Evolutionary conservation across 2,797 vertebrate species (phyloP).

Genomic region (Sebastiscus tertius): DNA sequence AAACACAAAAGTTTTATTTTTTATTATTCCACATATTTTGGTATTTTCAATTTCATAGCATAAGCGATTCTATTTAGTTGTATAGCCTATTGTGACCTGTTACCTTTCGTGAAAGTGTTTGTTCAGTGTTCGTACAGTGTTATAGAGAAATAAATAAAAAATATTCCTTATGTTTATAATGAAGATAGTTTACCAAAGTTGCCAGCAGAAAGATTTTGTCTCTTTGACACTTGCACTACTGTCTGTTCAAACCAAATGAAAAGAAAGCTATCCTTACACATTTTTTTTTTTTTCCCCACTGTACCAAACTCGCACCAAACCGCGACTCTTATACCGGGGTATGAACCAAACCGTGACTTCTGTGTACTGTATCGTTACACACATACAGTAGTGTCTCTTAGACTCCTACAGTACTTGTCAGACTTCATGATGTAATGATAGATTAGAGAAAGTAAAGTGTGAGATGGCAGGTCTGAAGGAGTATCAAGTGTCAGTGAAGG

Average conservation of each 20-base stretch:
- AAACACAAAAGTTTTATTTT: neutral
- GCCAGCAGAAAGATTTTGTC: neutral
- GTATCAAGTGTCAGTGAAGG: neutral
- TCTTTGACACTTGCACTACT: neutral
- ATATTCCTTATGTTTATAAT: neutral
- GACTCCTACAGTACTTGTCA: slow-evolving; percentile 26
- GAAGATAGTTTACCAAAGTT: neutral
- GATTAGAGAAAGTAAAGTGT: slow-evolving; percentile 33
- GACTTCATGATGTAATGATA: slow-evolving; percentile 53
- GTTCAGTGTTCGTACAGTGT: neutral
- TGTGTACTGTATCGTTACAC: neutral
- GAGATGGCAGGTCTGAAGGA: slow-evolving; percentile 21
- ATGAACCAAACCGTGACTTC: neutral
- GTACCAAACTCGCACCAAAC: neutral
- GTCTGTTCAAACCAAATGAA: neutral
- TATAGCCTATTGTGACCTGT: neutral
- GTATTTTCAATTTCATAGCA: neutral
- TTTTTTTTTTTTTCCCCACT: neutral
- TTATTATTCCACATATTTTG: neutral
- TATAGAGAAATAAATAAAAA: neutral
- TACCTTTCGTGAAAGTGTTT: neutral
- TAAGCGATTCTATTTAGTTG: neutral
- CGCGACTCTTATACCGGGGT: neutral
- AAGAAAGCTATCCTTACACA: neutral
- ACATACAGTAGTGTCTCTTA: neutral